Evolutionary conservation across 1,140 invertebrate species (phyloP).

Genomic region (Cydia splendana): DNA sequence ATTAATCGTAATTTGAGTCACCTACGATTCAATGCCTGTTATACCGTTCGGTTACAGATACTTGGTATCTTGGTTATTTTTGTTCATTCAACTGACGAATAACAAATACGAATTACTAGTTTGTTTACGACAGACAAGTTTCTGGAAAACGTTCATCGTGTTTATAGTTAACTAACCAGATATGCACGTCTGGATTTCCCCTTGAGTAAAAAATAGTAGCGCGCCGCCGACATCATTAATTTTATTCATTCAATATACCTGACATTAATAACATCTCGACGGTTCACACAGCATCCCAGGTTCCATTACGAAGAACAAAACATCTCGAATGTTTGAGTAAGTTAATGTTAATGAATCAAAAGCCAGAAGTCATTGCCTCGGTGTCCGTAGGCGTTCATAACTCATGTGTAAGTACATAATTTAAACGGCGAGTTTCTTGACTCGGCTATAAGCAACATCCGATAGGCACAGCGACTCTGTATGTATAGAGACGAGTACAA

Average conservation of each 20-base stretch:
- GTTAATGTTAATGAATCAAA: conserved; percentile 52
- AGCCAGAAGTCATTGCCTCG: conserved; percentile 61
- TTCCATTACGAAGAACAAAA: conserved; percentile 17
- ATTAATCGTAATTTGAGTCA: conserved; percentile 42
- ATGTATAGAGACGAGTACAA: conserved; percentile 10
- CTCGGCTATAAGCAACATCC: conserved; percentile 43
- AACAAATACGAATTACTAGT: neutral
- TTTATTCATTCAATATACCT: conserved; percentile 4
- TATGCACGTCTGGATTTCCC: neutral
- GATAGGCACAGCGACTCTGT: neutral
- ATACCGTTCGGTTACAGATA: neutral
- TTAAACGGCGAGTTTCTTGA: conserved; percentile 69
- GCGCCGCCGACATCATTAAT: neutral
- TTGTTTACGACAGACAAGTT: conserved; percentile 3
- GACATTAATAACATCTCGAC: neutral
- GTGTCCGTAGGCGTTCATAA: conserved; percentile 64
- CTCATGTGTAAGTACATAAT: conserved; percentile 64
- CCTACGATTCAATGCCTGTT: conserved; percentile 10
- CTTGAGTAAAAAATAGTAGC: neutral
- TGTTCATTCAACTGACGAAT: neutral
- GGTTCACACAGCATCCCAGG: neutral
- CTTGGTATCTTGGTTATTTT: conserved; percentile 3
- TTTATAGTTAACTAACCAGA: neutral
- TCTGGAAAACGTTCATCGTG: neutral
- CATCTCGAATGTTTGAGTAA: conserved; percentile 40